A percentile compares a stretch with the other conserved stretches of the same genome.
Evolutionary conservation across 2,888 invertebrate species (phyloP).

Genomic region (Cephus sareptanus): DNA sequence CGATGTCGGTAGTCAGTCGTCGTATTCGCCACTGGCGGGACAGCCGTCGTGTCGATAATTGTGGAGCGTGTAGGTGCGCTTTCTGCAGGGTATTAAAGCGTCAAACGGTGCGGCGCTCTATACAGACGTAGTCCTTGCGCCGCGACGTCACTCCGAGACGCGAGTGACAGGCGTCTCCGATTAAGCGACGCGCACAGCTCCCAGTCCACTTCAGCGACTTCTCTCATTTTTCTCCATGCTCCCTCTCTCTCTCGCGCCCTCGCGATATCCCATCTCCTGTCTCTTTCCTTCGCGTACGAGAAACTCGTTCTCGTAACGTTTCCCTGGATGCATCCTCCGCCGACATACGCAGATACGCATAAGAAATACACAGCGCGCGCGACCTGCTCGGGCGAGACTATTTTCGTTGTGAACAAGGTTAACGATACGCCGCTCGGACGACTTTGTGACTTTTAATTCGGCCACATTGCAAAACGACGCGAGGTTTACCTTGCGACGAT

Average conservation of each 20-base stretch:
- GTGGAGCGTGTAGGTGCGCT: not conserved
- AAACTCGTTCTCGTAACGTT: not conserved
- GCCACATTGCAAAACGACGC: not conserved
- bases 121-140: constrained; percentile 10
- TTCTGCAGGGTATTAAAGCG: constrained; percentile 1
- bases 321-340: not conserved
- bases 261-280: too few relatives aligned
- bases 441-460: not conserved
- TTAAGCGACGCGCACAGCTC: not conserved
- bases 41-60: not conserved
- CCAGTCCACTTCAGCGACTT: constrained; percentile 6
- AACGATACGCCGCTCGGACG: not conserved
- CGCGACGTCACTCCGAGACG: not conserved
- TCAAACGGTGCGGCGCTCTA: constrained; percentile 13
- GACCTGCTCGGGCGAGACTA: not conserved
- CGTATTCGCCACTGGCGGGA: not conserved
- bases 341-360: not conserved
- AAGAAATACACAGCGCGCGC: not conserved
- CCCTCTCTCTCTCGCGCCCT: not conserved
- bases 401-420: not conserved
- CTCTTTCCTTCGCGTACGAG: not conserved
- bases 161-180: constrained; percentile 6
- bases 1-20: not conserved
- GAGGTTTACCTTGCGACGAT: not conserved
- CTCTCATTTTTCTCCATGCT: not conserved